Evolutionary conservation across 2,113 vertebrate genomes (phyloP).

Genomic region (Hymenochirus boettgeri): DNA sequence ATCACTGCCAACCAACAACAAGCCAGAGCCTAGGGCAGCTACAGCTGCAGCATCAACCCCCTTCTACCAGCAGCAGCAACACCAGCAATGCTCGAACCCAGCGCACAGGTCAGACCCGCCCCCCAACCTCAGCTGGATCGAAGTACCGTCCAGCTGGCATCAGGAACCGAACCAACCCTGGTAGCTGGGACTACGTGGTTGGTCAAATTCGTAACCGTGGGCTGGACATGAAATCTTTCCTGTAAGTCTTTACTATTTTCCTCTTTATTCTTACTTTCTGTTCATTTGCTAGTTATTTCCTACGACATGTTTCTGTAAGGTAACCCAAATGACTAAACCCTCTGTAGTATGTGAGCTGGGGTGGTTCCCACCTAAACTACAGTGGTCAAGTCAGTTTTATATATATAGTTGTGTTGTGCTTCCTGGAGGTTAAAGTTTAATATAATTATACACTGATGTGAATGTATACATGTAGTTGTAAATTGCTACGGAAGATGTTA

Average conservation of each 20-base stretch:
- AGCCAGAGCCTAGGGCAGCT: conserved; percentile 95
- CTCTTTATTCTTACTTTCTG: conserved; percentile 30
- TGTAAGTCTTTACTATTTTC: conserved; percentile 76
- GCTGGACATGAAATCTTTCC: conserved; percentile 96
- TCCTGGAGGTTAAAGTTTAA: no score
- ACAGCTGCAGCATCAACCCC: conserved; percentile 64
- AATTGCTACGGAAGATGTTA: no score
- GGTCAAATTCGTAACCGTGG: conserved; percentile 93
- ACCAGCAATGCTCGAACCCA: conserved; percentile 65
- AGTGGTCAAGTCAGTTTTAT: no score
- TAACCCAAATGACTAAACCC: no score
- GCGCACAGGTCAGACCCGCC: conserved; percentile 61
- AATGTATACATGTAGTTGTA: no score
- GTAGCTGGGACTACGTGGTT: conserved; percentile 98
- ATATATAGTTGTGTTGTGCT: no score
- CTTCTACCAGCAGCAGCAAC: conserved; percentile 51
- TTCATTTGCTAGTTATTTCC: conserved; percentile 9
- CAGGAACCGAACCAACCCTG: conserved; percentile 76
- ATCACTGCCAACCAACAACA: conserved; percentile 82
- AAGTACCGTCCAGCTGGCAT: conserved; percentile 73
- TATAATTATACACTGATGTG: no score
- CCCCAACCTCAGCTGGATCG: conserved; percentile 68
- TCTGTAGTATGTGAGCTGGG: no score
- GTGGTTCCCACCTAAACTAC: neutral
- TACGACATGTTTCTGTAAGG: neutral